A percentile compares a stretch with the other conserved stretches of the same genome.
phyloP scores from a whole-genome alignment of 2,797 vertebrate species.

The Pelodytes ibericus region DNA sequence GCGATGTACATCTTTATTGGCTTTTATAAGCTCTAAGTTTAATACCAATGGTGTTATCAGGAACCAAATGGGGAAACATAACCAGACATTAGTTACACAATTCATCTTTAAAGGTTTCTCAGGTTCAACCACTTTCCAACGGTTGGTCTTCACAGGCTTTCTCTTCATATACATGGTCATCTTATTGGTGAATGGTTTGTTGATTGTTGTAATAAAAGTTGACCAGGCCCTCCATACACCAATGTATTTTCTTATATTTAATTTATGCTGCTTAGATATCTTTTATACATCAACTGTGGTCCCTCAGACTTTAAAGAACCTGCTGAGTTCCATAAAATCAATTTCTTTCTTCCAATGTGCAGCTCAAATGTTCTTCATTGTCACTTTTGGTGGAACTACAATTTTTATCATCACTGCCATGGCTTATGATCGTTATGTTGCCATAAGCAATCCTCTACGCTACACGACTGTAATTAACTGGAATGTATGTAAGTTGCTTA shows the following conservation, averaged over 20 bases:
- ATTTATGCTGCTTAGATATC: constrained; percentile 58
- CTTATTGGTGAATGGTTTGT: constrained; percentile 8
- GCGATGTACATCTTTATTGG: neutral
- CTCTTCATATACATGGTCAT: constrained; percentile 17
- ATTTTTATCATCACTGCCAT: constrained; percentile 52
- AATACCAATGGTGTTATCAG: neutral
- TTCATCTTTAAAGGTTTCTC: constrained; percentile 27
- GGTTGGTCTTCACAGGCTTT: constrained; percentile 20
- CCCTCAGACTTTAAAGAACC: constrained; percentile 53
- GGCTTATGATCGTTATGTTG: constrained; percentile 55
- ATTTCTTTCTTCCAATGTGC: constrained; percentile 50
- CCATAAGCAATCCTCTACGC: constrained; percentile 43
- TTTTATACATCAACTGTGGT: constrained; percentile 54
- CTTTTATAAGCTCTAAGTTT: neutral
- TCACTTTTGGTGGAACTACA: constrained; percentile 30
- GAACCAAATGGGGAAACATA: constrained; percentile 9
- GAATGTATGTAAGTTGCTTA: neutral
- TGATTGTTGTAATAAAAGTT: constrained; percentile 25
- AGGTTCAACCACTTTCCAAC: neutral
- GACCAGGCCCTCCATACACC: constrained; percentile 41
- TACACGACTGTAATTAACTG: constrained; percentile 23
- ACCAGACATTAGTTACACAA: constrained; percentile 3
- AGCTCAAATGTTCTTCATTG: constrained; percentile 23
- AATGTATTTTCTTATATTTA: constrained; percentile 62
- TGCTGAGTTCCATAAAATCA: constrained; percentile 44